These are phyloP conservation scores for Rhegmatorhina hoffmannsi DNA, from an alignment of 2,113 vertebrate species.

Conservation along the genomic window DNA sequence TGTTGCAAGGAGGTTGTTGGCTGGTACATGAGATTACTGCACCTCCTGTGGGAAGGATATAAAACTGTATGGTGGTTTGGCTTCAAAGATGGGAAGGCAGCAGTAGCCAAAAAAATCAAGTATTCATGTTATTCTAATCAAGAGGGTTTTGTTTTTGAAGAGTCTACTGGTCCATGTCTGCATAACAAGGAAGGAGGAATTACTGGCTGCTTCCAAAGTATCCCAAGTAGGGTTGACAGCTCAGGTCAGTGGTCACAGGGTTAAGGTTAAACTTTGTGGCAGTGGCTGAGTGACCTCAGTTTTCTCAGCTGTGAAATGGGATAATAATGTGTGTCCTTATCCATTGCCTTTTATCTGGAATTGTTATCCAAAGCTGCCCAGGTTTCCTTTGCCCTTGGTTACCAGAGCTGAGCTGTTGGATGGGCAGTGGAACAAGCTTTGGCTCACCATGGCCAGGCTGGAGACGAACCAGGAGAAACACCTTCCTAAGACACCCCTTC, in stretches of 20 bases:
- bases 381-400: neutral
- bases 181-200: neutral
- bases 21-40: neutral
- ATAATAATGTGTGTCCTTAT: neutral
- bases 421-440: neutral
- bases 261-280: neutral
- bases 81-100: neutral
- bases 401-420: neutral
- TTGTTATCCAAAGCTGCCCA: neutral
- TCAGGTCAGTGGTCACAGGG: neutral
- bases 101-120: neutral
- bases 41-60: neutral
- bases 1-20: neutral
- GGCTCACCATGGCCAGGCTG: neutral
- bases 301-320: neutral
- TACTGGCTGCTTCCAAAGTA: neutral
- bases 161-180: neutral
- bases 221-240: neutral
- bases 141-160: neutral
- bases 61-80: fast-evolving
- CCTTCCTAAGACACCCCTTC: neutral
- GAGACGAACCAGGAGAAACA: neutral
- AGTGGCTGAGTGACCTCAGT: too few species aligned
- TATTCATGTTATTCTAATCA: neutral
- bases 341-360: neutral